These are phyloP conservation scores for Gibbula magus DNA, from an alignment of 2,888 invertebrate species.

Conservation along the genomic window DNA sequence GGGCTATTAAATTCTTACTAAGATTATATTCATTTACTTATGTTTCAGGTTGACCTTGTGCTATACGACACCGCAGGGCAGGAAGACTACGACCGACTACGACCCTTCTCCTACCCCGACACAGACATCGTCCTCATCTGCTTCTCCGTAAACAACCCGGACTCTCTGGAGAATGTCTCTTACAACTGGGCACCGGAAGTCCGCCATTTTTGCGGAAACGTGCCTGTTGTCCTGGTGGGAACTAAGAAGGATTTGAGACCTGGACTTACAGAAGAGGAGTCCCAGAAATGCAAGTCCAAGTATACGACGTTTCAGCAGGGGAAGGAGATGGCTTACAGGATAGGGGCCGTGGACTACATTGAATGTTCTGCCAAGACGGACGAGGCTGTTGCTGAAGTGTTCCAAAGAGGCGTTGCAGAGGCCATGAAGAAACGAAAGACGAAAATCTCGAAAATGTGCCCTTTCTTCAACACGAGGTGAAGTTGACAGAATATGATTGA, in stretches of 20 bases:
- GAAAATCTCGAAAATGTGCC: not conserved
- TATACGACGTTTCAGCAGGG: conserved; percentile 32
- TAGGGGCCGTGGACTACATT: conserved; percentile 36
- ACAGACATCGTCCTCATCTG: conserved; percentile 40
- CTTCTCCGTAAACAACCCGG: conserved; percentile 39
- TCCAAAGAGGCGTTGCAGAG: conserved; percentile 8
- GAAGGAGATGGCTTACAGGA: conserved; percentile 19
- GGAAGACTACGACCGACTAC: conserved; percentile 43
- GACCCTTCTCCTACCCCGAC: conserved; percentile 39
- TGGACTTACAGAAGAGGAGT: not conserved
- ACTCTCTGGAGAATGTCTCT: conserved; percentile 38
- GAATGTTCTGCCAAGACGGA: conserved; percentile 38
- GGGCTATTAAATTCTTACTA: too few species aligned
- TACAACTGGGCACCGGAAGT: conserved; percentile 42
- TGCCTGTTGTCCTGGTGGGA: conserved; percentile 40
- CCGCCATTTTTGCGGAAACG: conserved; percentile 38
- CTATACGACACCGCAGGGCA: conserved; percentile 37
- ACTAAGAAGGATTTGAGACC: conserved; percentile 42
- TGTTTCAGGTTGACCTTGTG: conserved; percentile 17
- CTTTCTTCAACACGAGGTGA: not conserved
- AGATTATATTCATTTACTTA: too few species aligned
- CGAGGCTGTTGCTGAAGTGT: conserved; percentile 24
- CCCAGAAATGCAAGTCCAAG: not conserved
- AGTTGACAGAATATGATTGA: too few species aligned
- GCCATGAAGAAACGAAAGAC: conserved; percentile 12